A percentile compares a stretch with the other conserved stretches of the same genome.
phyloP scores from a whole-genome alignment of 2,113 vertebrate genomes.

The Oxyura jamaicensis region DNA sequence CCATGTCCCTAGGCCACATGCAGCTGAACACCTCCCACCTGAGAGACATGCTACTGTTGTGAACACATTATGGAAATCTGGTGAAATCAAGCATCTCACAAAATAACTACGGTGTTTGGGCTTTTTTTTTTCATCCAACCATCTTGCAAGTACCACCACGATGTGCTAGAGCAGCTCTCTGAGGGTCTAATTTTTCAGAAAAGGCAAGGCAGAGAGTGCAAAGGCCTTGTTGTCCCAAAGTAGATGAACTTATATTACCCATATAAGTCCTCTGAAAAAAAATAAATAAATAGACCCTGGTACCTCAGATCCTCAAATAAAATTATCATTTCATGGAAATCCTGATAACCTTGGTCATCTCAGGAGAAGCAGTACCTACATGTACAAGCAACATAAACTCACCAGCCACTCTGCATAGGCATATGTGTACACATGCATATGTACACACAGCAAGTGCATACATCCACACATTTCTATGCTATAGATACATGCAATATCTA shows the following conservation, averaged over 20 bases:
- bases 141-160: not conserved
- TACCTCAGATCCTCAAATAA: not conserved
- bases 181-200: not conserved
- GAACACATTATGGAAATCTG: no score
- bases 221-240: not conserved
- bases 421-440: not conserved
- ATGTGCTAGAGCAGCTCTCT: not conserved
- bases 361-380: not conserved
- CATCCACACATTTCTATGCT: not conserved
- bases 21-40: not conserved
- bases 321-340: not conserved
- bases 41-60: not conserved
- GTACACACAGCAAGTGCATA: not conserved
- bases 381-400: not conserved
- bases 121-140: not conserved
- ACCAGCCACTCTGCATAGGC: not conserved
- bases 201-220: not conserved
- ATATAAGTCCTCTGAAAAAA: not conserved
- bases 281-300: not conserved
- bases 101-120: not conserved
- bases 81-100: not conserved
- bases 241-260: not conserved
- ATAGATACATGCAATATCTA: not conserved
- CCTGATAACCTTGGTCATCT: not conserved
- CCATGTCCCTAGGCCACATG: not conserved